phyloP scores from a whole-genome alignment of 2,888 invertebrate species.

The Coelogynopora nodosa region DNA sequence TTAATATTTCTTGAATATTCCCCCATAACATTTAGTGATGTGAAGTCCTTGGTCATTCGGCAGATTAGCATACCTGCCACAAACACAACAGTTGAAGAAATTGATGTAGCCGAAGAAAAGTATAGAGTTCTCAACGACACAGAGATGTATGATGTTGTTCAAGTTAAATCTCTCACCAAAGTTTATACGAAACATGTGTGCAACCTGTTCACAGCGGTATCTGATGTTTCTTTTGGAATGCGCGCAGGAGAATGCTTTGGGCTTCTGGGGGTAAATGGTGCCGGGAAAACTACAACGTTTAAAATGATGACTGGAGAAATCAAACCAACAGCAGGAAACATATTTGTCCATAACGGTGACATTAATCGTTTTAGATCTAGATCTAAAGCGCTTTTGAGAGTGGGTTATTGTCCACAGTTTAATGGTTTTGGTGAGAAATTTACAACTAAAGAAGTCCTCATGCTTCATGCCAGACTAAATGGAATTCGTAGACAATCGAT shows the following conservation, averaged over 20 bases:
- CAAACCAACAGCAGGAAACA: slow-evolving; percentile 63
- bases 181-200: not conserved
- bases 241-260: slow-evolving; percentile 73
- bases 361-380: not conserved
- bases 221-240: slow-evolving; percentile 65
- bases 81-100: not conserved
- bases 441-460: slow-evolving; percentile 73
- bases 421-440: slow-evolving; percentile 78
- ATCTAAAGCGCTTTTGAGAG: slow-evolving; percentile 60
- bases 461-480: slow-evolving; percentile 71
- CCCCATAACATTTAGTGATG: not conserved
- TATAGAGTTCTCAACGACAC: not conserved
- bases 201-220: slow-evolving; percentile 61
- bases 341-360: slow-evolving; percentile 61
- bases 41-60: not conserved
- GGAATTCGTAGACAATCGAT: slow-evolving; percentile 64
- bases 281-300: slow-evolving; percentile 72
- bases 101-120: slow-evolving; percentile 3
- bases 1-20: not conserved
- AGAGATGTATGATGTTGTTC: not conserved
- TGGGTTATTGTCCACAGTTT: slow-evolving; percentile 84
- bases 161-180: slow-evolving; percentile 35
- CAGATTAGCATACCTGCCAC: not conserved
- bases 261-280: slow-evolving; percentile 69
- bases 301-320: slow-evolving; percentile 66